Conservation (phyloP, 1,140 invertebrate genomes). For the Atopsyche davidsoni region DNA sequence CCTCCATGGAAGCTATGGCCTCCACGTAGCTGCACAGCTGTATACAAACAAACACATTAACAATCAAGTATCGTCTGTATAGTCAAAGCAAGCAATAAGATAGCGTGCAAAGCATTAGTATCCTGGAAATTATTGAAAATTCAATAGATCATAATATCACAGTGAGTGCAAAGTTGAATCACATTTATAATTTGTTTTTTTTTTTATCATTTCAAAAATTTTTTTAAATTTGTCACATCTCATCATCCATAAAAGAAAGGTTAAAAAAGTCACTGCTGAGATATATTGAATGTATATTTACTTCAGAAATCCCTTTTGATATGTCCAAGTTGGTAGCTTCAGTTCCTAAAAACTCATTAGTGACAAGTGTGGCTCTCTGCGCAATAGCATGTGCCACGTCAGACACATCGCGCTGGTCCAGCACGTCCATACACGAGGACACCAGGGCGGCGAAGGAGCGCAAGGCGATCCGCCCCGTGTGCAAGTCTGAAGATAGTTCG, state of each 20-base stretch:
- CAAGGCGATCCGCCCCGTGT: slow-evolving; percentile 12
- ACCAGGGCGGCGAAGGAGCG: slow-evolving; percentile 22
- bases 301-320: too few species aligned
- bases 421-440: slow-evolving; percentile 8
- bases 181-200: neutral
- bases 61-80: too few species aligned
- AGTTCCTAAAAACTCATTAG: slow-evolving; percentile 1
- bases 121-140: too few species aligned
- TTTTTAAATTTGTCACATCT: too few species aligned
- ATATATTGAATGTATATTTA: too few species aligned
- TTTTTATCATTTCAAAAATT: neutral
- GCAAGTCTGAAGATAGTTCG: neutral
- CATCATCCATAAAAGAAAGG: too few species aligned
- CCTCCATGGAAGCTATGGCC: slow-evolving; percentile 19
- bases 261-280: too few species aligned
- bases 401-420: slow-evolving; percentile 10
- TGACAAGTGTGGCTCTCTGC: slow-evolving; percentile 13
- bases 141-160: too few species aligned
- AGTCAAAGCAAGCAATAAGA: too few species aligned
- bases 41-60: too few species aligned
- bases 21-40: slow-evolving; percentile 25
- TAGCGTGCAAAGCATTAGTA: too few species aligned
- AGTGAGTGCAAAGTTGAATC: neutral
- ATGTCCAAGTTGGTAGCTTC: neutral
- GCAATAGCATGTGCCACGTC: slow-evolving; percentile 15